Evolutionary conservation across 2,113 vertebrate genomes (phyloP), one percentile per base, ranked within the genome.

Genomic region (Petaurus breviceps): DNA sequence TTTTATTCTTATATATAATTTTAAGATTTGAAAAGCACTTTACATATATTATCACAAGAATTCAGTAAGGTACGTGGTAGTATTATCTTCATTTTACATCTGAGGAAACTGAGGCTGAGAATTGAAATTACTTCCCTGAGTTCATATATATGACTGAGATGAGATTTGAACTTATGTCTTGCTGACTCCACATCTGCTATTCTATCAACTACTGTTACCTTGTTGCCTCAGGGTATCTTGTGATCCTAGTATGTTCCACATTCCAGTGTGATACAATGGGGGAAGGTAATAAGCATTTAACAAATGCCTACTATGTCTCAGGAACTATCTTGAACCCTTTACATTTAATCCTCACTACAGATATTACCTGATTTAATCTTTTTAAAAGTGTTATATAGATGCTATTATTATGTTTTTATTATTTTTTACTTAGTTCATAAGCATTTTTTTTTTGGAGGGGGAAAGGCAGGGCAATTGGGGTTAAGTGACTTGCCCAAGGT

Each of bases 1-100:
- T 77, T 1, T 77, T n/a, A 19, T 77, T 77, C 3, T 77, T 77
- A n/a, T 19, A 77, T n/a, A n/a, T 4, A 4, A 77, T n/a, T 19
- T n/a, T n/a, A 77, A n/a, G 61, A 1, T n/a, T 22, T n/a, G 6
- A 37, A 68, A 77, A 77, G 61, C 1, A 43, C 0, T 43, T 84
- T 23, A 43, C 16, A 22, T 43, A 43, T 19, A 77, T 77, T 7
- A n/a, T n/a, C 61, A n/a, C 61, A 7, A 77, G 14, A 77, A 77
- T 77, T 77, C 37, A 19, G 1, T 77, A 1, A 77, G 26, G 16
- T 19, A n/a, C 14, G 14, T 19, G 19, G 1, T 77, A 77, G 3
- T 68, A 37, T 61, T 61, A 22, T 91, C 77, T 46, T 93, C 25
- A 95, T 47, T 94, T 94, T 94, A 43, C 26, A 95, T 31, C 94